These are phyloP conservation scores for Botia kubotai DNA, from an alignment of 2,797 vertebrate species.

Conservation along the genomic window DNA sequence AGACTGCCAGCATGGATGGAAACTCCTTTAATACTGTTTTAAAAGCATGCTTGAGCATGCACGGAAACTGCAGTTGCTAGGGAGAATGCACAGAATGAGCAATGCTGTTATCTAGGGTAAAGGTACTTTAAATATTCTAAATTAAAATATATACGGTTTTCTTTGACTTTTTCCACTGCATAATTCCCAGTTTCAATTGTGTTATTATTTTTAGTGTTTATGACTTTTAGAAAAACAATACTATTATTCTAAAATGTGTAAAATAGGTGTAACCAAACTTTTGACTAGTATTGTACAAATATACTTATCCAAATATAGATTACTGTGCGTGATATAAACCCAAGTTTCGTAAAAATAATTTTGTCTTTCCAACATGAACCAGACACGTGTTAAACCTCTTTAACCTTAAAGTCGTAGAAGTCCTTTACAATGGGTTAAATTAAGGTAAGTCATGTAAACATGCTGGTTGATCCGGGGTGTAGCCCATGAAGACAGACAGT, in stretches of 20 bases:
- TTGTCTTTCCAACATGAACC: neutral
- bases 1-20: neutral
- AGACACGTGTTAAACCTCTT: constrained; percentile 20
- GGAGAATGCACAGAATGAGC: too few species aligned
- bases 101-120: neutral
- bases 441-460: neutral
- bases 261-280: neutral
- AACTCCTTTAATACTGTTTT: neutral
- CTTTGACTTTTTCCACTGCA: too few species aligned
- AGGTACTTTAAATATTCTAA: neutral
- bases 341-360: neutral
- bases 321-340: neutral
- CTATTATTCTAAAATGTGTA: neutral
- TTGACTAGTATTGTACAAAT: neutral
- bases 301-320: neutral
- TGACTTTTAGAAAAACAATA: neutral
- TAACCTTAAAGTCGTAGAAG: constrained; percentile 43
- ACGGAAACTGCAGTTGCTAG: too few species aligned
- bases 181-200: too few species aligned
- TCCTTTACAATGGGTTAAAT: constrained; percentile 21
- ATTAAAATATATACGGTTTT: too few species aligned
- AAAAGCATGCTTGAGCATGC: neutral
- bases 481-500: constrained; percentile 6
- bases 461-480: constrained; percentile 19
- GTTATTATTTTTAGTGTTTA: neutral